Percentiles rank a stretch among this genome's conserved stretches.
Conservation (phyloP, 1,140 invertebrate species). For the Atta colombica region DNA sequence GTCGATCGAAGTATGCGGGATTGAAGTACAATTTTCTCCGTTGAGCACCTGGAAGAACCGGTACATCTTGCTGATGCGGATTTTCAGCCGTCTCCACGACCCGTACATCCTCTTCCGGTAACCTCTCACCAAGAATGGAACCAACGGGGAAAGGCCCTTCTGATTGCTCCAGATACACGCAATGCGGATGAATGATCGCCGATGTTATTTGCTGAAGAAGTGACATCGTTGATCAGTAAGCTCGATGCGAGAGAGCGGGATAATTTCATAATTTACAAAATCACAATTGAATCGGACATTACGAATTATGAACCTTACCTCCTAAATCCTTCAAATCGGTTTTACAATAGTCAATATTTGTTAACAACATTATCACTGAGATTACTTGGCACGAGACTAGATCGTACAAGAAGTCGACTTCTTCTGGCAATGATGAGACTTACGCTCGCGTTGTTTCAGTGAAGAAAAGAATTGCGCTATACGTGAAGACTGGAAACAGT, state of each 20-base stretch:
- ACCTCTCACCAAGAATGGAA: conserved; percentile 88
- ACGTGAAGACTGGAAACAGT: conserved; percentile 30
- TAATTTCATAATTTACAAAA: conserved; percentile 2
- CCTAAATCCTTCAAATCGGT: neutral
- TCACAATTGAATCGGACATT: neutral
- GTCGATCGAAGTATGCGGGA: conserved; percentile 95
- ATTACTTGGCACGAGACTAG: neutral
- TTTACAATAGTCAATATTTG: neutral
- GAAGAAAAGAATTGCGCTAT: conserved; percentile 23
- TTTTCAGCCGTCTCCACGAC: conserved; percentile 93
- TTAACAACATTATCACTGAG: neutral
- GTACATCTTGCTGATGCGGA: conserved; percentile 84
- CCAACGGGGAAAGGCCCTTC: conserved; percentile 84
- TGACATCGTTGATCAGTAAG: neutral
- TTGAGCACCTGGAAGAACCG: conserved; percentile 87
- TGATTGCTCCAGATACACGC: conserved; percentile 78
- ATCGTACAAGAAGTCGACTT: neutral
- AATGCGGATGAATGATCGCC: conserved; percentile 89
- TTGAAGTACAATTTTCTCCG: conserved; percentile 94
- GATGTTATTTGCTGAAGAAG: conserved; percentile 88
- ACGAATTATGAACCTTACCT: neutral
- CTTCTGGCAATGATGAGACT: neutral
- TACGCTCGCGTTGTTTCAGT: neutral
- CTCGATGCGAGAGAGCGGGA: neutral
- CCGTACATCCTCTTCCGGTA: conserved; percentile 93